Evolutionary conservation across 1,140 invertebrate species (phyloP).

Genomic region (Meloidogyne chitwoodi): DNA sequence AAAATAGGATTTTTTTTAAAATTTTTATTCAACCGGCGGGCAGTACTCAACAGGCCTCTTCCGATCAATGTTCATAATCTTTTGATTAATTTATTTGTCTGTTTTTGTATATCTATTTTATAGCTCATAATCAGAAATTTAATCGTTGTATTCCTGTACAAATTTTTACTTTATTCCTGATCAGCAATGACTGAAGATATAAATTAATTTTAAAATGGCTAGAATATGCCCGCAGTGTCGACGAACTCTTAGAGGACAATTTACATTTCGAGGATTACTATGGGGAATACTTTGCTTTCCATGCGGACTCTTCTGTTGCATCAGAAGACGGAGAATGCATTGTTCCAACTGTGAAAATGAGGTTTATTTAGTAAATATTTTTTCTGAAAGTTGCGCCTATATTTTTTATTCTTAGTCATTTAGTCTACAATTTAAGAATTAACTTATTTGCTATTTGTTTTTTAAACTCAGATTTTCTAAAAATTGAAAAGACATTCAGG

Average conservation of each 20-base stretch:
- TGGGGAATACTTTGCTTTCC: conserved; percentile 52
- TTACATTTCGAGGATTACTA: conserved; percentile 44
- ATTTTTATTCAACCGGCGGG: no score
- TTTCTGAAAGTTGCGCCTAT: background rate
- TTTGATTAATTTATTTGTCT: no score
- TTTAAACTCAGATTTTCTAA: background rate
- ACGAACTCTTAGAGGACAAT: conserved; percentile 28
- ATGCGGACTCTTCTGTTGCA: conserved; percentile 51
- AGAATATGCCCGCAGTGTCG: conserved; percentile 26
- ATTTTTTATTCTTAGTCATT: background rate
- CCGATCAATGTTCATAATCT: no score
- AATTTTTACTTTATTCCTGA: background rate
- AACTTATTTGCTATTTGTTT: background rate
- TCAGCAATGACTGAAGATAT: background rate
- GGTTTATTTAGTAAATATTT: conserved; percentile 24
- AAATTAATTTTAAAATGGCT: background rate
- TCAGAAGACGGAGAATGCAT: conserved; percentile 26
- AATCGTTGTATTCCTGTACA: background rate
- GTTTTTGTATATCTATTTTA: no score
- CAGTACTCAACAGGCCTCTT: no score
- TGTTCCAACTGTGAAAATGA: conserved; percentile 43
- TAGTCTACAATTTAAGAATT: background rate
- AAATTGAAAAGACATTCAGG: background rate
- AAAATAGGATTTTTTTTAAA: no score
- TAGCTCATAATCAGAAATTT: no score